A percentile compares a stretch with the other conserved stretches of the same genome.
These are phyloP conservation scores for Acanthopagrus latus DNA, from an alignment of 2,797 vertebrate genomes.

Conservation along the genomic window DNA sequence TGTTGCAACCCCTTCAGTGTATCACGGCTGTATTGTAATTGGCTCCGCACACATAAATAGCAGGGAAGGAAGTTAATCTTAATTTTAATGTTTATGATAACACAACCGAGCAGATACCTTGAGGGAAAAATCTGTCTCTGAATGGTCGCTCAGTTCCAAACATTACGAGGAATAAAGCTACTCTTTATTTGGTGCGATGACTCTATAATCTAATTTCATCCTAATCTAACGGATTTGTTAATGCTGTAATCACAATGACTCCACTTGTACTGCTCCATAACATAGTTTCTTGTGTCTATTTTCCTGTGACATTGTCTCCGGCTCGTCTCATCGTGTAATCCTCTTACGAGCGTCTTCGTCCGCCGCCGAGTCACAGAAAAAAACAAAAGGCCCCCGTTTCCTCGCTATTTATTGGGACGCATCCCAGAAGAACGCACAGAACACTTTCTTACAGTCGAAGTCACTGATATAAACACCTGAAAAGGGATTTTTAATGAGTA, in stretches of 20 bases:
- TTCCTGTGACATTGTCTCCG: conserved; percentile 53
- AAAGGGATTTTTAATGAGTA: conserved; percentile 32
- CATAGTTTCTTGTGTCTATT: conserved; percentile 34
- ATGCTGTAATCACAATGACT: conserved; percentile 28
- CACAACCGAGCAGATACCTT: not conserved
- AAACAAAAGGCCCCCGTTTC: conserved; percentile 47
- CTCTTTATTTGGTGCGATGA: not conserved
- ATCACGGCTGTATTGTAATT: conserved; percentile 11
- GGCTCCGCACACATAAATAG: conserved; percentile 17
- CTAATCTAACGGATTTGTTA: conserved; percentile 38
- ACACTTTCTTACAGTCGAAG: conserved; percentile 33
- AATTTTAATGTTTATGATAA: conserved; percentile 26
- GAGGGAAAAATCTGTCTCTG: not conserved
- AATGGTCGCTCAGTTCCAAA: not conserved
- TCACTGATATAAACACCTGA: conserved; percentile 30
- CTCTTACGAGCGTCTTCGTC: conserved; percentile 59
- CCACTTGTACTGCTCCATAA: conserved; percentile 22
- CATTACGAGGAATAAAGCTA: conserved; percentile 4
- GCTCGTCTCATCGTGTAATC: conserved; percentile 65
- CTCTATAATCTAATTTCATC: conserved; percentile 49
- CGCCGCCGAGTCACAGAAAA: conserved; percentile 28
- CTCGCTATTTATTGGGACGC: conserved; percentile 44
- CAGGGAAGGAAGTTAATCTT: conserved; percentile 6
- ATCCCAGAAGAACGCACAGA: conserved; percentile 36
- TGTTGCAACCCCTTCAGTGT: conserved; percentile 2